These are phyloP conservation scores for Anomalospiza imberbis DNA, from an alignment of 2,797 vertebrate species.

Conservation along the genomic window DNA sequence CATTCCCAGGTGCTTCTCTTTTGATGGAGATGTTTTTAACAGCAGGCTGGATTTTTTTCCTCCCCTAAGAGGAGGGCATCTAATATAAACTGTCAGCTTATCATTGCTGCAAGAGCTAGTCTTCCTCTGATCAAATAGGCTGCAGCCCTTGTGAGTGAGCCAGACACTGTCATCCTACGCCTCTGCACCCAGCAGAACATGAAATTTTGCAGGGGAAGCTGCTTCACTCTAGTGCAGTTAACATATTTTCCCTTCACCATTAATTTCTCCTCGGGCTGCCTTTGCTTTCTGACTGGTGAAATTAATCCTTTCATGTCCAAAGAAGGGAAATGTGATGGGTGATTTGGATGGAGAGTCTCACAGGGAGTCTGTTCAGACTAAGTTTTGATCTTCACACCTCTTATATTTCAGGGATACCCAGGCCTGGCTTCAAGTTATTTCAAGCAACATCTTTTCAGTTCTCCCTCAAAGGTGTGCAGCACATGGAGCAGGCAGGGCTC, in stretches of 20 bases:
- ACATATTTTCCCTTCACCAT: not conserved
- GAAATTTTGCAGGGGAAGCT: not conserved
- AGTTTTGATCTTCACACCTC: not conserved
- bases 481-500: not conserved
- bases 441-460: not conserved
- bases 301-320: not conserved
- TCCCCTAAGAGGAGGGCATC: not conserved
- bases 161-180: not conserved
- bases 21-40: not conserved
- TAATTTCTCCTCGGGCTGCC: not conserved
- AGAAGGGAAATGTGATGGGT: not conserved
- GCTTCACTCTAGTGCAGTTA: not conserved
- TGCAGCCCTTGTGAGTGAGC: not conserved
- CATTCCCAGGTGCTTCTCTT: not conserved
- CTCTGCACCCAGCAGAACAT: not conserved
- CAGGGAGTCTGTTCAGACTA: accelerated
- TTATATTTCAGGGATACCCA: not conserved
- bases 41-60: not conserved
- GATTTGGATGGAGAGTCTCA: not conserved
- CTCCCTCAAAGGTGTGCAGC: not conserved
- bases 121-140: not conserved
- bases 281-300: not conserved
- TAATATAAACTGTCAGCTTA: not conserved
- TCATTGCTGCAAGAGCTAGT: not conserved
- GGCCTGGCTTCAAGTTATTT: not conserved